Evolutionary conservation across 2,888 invertebrate genomes (phyloP).

Genomic region (Melitaea athalia): DNA sequence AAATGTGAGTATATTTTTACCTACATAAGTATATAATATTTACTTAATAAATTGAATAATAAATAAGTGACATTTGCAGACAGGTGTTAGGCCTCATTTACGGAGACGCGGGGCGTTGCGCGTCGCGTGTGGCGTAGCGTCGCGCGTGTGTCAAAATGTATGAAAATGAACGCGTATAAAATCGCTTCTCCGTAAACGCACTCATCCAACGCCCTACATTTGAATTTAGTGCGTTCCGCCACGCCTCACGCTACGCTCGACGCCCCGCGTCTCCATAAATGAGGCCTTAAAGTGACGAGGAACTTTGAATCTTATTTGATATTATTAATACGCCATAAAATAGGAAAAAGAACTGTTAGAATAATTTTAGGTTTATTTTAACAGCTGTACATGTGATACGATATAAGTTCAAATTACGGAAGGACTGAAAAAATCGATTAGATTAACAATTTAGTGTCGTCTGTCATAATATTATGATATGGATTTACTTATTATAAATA

Average conservation of each 20-base stretch:
- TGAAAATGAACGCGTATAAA: no score
- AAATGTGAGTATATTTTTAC: background rate
- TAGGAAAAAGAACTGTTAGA: slow-evolving; percentile 1
- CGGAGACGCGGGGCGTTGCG: no score
- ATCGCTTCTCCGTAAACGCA: no score
- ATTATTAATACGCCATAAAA: slow-evolving; percentile 13
- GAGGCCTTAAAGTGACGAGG: background rate
- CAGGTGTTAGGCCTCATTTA: no score
- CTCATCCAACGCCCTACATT: no score
- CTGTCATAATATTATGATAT: no score
- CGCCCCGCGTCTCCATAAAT: no score
- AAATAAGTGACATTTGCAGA: background rate
- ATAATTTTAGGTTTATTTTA: background rate
- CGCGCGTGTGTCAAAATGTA: no score
- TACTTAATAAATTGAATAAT: background rate
- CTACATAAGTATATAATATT: background rate
- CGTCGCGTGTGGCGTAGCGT: no score
- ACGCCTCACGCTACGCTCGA: no score
- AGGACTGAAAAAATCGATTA: background rate
- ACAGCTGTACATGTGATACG: background rate
- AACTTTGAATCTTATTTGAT: slow-evolving; percentile 10
- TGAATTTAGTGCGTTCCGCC: no score
- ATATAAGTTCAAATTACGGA: slow-evolving; percentile 3
- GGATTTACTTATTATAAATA: no score
- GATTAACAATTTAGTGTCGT: background rate